Evolutionary conservation across 2,113 vertebrate species (phyloP), one percentile per base, ranked within the genome.

Genomic region (Pteruthius melanotis): DNA sequence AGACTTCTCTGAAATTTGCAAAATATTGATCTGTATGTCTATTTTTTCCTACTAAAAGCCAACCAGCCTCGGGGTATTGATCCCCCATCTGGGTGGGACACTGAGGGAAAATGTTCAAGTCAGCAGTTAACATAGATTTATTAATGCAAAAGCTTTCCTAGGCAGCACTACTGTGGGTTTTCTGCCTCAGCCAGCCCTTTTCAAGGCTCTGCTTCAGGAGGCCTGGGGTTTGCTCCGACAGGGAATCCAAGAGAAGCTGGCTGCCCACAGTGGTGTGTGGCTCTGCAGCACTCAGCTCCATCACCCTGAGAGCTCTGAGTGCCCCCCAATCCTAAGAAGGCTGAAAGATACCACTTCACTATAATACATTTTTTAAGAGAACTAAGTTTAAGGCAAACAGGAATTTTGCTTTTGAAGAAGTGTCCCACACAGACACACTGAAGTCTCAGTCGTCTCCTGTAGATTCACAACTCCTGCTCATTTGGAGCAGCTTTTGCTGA

Each of bases 201-300:
- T 37, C 23, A 37, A 17, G 42, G 10, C 44, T 57, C 6, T 50
- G n/a, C n/a, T 65, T 40, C 59, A 47, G 49, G 54, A 63, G 42
- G 14, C 15, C 6, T 50, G 42, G 61, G 50, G 19, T 54, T 80
- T 65, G 35, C 78, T 60, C 23, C 74, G 11, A 9, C 24, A 23
- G 11, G 1, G 2, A 10, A 44, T 24, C 28, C 4, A 1, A 1
- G 31, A n/a, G 71, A 5, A 40, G 59, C 35, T 2, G 0, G 20
- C 3, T 26, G 52, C 33, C 53, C 2, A 3, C 35, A 28, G 69
- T 22, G 5, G 1, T 14, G 37, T 18, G 3, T 3, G 6, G 61
- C 30, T 27, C 30, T 16, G 10, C 5, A 13, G 42, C 18, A 4
- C 40, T 35, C 14, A 8, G 3, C 40, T 75, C 53, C 53, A n/a